A percentile compares a stretch with the other conserved stretches of the same genome.
These are phyloP conservation scores for Garra rufa DNA, from an alignment of 2,113 vertebrate species.

Conservation along the genomic window DNA sequence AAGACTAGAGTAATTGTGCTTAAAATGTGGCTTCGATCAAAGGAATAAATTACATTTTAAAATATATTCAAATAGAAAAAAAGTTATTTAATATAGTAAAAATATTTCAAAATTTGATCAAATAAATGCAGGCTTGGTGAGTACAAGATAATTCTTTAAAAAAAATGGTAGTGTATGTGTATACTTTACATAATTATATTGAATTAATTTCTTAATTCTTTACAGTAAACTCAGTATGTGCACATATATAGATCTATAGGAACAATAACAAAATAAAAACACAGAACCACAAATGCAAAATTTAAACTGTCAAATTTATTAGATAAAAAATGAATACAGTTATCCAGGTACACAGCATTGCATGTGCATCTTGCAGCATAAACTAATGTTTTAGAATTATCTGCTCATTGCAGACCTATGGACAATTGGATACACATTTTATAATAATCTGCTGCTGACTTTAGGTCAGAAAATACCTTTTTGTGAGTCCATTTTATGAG, in stretches of 20 bases:
- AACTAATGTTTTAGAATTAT: too few relatives aligned
- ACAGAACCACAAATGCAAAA: neutral
- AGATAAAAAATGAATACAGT: conserved; percentile 8
- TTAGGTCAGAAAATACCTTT: neutral
- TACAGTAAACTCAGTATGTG: neutral
- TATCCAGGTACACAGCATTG: neutral
- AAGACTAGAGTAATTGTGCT: too few relatives aligned
- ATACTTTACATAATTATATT: neutral
- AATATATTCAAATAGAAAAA: too few relatives aligned
- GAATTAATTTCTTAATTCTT: neutral
- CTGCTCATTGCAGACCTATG: neutral
- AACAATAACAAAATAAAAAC: neutral
- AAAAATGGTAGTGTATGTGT: neutral
- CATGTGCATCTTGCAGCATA: neutral
- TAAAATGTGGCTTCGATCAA: too few relatives aligned
- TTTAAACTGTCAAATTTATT: conserved; percentile 25
- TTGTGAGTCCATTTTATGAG: neutral
- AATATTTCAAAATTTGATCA: too few relatives aligned
- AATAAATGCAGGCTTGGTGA: too few relatives aligned
- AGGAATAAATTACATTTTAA: too few relatives aligned
- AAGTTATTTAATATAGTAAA: too few relatives aligned
- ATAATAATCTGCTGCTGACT: neutral
- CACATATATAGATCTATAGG: neutral
- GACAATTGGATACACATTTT: neutral
- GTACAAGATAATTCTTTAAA: too few relatives aligned